Base-by-base conservation (phyloP, 2,797 vertebrate genomes). In the Catamblyrhynchus diadema region DNA sequence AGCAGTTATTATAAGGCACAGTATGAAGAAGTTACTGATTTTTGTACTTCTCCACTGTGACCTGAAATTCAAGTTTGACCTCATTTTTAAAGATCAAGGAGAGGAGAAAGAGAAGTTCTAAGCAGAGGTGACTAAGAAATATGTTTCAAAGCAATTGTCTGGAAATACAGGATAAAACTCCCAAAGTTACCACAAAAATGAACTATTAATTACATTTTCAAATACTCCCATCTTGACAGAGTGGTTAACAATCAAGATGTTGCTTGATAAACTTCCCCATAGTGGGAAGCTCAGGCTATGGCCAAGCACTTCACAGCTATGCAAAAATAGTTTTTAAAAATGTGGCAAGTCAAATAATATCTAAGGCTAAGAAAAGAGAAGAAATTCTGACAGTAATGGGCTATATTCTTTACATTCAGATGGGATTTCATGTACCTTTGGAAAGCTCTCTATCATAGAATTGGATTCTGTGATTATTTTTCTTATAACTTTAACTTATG, bases 391-490 rank as follows among this genome's bases (percentile, higher is more conserved):
- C 78, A 66, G 51, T 78, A 91, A 88, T 42, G 65, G 66, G 48
- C 78, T 83, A 22, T 24, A 69, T 44, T 84, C 62, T 91, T 94
- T 88, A 75, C 42, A 15, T 74, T 87, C 41, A 91, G 60, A 80
- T 71, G 23, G 62, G 20, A 84, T 93, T 94, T 82, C 48, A 30
- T 8, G 14, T 73, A 57, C 61, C 39, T 85, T 80, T 95, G 28
- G 67, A 89, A 95, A 90, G n/a, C 42, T 87, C 44, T 71, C 47
- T 74, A 62, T 88, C 69, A 86, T 42, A 93, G 42, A 62, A 91
- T 50, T 77, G 80, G 50, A 54, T 91, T 87, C 70, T 61, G 12
- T 85, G 79, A 57, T 94, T 96, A 81, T 95, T 97, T 96, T 96
- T 87, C 73, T 94, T 93, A 72, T 62, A 10, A 83, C 48, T 94